Evolutionary conservation across 2,797 vertebrate genomes (phyloP), one percentile per base, ranked within the genome.

Genomic region (Acanthurus tractus): DNA sequence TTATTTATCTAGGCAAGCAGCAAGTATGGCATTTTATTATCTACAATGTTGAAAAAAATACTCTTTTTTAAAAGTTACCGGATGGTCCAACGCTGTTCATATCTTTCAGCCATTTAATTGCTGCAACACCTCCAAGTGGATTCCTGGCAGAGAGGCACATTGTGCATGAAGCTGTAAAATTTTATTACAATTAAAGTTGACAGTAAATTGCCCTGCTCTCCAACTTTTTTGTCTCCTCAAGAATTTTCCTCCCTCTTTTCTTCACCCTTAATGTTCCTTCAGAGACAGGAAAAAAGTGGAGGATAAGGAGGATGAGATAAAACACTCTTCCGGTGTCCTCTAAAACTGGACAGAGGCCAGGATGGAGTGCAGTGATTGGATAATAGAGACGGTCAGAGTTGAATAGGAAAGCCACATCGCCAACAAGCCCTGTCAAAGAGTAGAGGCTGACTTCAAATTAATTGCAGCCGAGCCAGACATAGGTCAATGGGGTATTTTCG

Each of bases 361-460:
- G 56, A 72, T 42, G 58, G 77, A 86, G 70, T 64, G 74, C 76
- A 82, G 81, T 84, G 86, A 91, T 90, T 88, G 88, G 91, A 89
- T 83, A 84, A 89, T 89, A 89, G 89, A 87, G 87, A 88, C 80
- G 88, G 85, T 80, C 74, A 50, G 70, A 85, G 79, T 81, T 67
- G 70, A 86, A 80, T 55, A 85, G 67, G 64, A 85, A 81, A 75
- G 78, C 79, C 63, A 79, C 75, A 69, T 78, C 45, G 38, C 73
- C 79, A 90, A 90, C 83, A 88, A 81, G 86, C 62, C 63, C 81
- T 81, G 86, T 83, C 84, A 84, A 70, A 82, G 69, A 85, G 69
- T 34, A 68, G 75, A 83, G 69, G 63, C 58, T 84, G 87, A 91
- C 86, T 89, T 87, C 70, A 86, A 76, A 89, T 91, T 61, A 92